A percentile compares a stretch with the other conserved stretches of the same genome.
These are phyloP conservation scores for Zhengitettix transpicula DNA, from an alignment of 2,888 invertebrate species.

Conservation along the genomic window DNA sequence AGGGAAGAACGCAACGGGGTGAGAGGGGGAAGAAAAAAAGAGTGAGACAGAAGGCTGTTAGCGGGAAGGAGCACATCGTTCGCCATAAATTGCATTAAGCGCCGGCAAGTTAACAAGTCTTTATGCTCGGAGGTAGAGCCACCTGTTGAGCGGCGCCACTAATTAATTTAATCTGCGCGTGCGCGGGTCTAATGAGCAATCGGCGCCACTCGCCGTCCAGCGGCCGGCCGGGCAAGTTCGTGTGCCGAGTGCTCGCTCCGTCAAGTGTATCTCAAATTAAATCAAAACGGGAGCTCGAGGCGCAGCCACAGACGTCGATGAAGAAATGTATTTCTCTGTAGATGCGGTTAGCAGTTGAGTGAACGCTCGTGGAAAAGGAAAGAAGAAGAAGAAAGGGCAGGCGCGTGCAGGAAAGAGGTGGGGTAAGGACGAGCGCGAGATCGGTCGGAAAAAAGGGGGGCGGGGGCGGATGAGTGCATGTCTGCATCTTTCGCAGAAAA, in stretches of 20 bases:
- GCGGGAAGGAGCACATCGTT: no score
- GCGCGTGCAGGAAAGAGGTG: no score
- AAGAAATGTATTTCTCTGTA: neutral
- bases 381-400: no score
- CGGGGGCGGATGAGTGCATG: no score
- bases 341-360: neutral
- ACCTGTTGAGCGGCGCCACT: neutral
- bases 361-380: no score
- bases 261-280: neutral
- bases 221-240: neutral
- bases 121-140: neutral
- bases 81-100: no score
- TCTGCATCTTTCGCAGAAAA: no score
- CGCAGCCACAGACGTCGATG: neutral
- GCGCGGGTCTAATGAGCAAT: neutral
- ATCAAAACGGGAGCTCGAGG: neutral
- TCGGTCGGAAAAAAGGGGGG: no score
- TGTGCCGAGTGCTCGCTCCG: neutral
- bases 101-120: neutral
- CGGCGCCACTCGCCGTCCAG: neutral
- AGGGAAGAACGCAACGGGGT: no score
- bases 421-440: no score
- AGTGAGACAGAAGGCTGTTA: no score
- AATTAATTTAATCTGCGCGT: neutral
- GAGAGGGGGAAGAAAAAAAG: no score